phyloP scores from a whole-genome alignment of 2,797 vertebrate species.

The Anolis apletophallus region DNA sequence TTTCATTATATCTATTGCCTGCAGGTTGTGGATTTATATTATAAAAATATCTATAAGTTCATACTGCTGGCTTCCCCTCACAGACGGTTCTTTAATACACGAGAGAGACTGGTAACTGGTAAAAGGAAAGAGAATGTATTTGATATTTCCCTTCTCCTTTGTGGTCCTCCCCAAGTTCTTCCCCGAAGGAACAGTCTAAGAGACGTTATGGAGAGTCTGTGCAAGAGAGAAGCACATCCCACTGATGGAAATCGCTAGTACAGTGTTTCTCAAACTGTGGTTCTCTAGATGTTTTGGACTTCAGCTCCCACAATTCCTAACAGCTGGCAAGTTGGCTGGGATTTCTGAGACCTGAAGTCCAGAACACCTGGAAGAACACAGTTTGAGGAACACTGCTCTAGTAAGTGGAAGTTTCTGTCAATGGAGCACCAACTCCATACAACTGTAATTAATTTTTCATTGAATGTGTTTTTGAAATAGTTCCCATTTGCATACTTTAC shows the following conservation, averaged over 20 bases:
- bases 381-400: background rate
- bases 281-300: too few species aligned
- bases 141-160: background rate
- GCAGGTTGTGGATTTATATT: background rate
- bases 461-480: conserved; percentile 55
- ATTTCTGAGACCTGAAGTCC: too few species aligned
- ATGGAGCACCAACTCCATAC: background rate
- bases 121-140: background rate
- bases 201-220: background rate
- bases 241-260: background rate
- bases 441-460: conserved; percentile 37
- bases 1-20: background rate
- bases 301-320: too few species aligned
- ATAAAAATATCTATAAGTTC: conserved; percentile 19
- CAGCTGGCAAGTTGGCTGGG: too few species aligned
- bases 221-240: too few species aligned
- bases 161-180: background rate
- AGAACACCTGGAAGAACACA: too few species aligned
- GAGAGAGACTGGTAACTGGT: background rate
- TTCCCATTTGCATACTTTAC: conserved; percentile 52
- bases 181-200: background rate
- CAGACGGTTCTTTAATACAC: background rate
- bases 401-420: background rate
- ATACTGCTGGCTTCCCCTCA: background rate
- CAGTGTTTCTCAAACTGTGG: too few species aligned